Conservation (phyloP, 2,113 vertebrate species). For the Grammomys surdaster region DNA sequence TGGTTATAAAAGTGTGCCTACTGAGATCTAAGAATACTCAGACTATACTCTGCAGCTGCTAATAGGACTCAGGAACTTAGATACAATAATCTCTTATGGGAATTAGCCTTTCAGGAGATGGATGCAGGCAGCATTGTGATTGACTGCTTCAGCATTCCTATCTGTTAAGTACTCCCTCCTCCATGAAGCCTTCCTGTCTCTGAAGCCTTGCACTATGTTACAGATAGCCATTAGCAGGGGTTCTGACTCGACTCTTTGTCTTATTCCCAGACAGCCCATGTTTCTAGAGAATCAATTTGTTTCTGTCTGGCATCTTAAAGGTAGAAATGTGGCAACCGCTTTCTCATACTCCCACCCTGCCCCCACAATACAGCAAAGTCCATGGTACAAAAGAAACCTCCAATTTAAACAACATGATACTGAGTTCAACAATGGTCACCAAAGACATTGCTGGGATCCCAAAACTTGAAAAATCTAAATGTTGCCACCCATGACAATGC, state of each 20-base stretch:
- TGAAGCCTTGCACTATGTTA: background rate
- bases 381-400: background rate
- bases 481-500: background rate
- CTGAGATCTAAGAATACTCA: background rate
- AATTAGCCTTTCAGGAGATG: background rate
- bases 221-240: background rate
- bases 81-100: background rate
- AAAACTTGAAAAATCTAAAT: background rate
- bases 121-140: background rate
- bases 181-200: background rate
- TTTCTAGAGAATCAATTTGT: background rate
- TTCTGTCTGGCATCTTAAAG: background rate
- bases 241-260: background rate
- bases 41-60: background rate
- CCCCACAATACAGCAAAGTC: background rate
- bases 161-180: background rate
- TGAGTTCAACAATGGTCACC: background rate
- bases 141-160: background rate
- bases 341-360: background rate
- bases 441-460: background rate
- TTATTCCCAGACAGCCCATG: rapidly evolving
- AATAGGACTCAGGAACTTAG: background rate
- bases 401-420: background rate
- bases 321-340: background rate
- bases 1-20: background rate